A percentile compares a stretch with the other conserved stretches of the same genome.
Evolutionary conservation across 2,888 invertebrate species (phyloP).

Genomic region (Chloroclystis v-ata): DNA sequence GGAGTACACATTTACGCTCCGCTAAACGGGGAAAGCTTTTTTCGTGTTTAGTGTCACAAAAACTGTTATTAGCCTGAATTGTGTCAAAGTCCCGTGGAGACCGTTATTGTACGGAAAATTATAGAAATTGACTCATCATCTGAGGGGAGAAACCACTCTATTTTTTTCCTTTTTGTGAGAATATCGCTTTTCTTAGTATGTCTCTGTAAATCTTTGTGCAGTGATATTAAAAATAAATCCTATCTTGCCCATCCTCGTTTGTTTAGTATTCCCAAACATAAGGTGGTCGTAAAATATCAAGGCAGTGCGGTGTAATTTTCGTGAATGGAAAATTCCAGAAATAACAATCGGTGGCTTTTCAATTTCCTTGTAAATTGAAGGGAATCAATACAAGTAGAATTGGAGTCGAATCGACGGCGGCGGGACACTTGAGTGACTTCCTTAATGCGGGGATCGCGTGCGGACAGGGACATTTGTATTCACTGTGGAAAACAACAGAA

Average conservation of each 20-base stretch:
- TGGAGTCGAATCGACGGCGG: conserved; percentile 37
- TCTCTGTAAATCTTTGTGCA: no score
- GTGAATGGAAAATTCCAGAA: no score
- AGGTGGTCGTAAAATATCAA: no score
- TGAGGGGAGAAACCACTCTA: conserved; percentile 15
- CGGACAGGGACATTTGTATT: conserved; percentile 71
- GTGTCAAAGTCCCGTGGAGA: conserved; percentile 48
- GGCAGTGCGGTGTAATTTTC: no score
- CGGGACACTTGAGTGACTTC: conserved; percentile 57
- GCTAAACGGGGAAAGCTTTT: conserved; percentile 77
- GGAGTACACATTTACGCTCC: conserved; percentile 77
- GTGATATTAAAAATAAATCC: no score
- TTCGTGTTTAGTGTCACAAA: conserved; percentile 78
- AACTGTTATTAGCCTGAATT: conserved; percentile 77
- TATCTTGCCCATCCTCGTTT: no score
- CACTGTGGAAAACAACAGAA: conserved; percentile 55
- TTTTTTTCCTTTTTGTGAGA: conserved; percentile 11
- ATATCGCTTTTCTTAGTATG: neutral
- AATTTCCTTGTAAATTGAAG: neutral
- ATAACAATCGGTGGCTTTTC: neutral
- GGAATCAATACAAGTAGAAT: conserved; percentile 15
- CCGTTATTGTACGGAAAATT: conserved; percentile 36
- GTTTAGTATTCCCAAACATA: no score
- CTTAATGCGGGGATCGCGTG: conserved; percentile 73
- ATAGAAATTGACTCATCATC: conserved; percentile 33